These are phyloP conservation scores for Perognathus longimembris DNA, from an alignment of 2,113 vertebrate species.

Conservation along the genomic window DNA sequence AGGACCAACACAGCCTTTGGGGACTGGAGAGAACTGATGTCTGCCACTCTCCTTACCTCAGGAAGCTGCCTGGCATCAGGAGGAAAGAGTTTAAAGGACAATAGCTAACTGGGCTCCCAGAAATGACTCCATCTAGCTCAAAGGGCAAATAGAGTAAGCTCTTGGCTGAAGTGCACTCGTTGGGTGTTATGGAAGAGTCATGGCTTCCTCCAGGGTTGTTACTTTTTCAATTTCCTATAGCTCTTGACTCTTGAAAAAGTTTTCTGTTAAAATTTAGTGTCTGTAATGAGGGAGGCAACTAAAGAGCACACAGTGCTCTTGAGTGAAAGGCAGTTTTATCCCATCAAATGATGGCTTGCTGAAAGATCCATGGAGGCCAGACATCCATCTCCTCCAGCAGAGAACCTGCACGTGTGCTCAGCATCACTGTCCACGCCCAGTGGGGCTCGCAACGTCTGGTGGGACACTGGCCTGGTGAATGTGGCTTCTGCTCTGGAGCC, in stretches of 20 bases:
- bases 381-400: background rate
- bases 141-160: too few relatives aligned
- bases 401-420: background rate
- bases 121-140: too few relatives aligned
- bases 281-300: background rate
- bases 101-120: too few relatives aligned
- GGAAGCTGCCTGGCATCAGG: too few relatives aligned
- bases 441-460: too few relatives aligned
- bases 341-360: background rate
- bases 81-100: too few relatives aligned
- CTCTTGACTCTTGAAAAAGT: conserved; percentile 51
- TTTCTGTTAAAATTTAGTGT: conserved; percentile 7
- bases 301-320: background rate
- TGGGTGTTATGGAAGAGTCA: background rate
- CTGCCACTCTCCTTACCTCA: too few relatives aligned
- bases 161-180: background rate
- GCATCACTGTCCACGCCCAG: too few relatives aligned
- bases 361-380: background rate
- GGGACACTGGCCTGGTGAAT: rapidly evolving
- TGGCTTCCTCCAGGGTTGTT: background rate
- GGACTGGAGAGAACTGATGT: too few relatives aligned
- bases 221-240: background rate
- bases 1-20: too few relatives aligned
- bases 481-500: background rate
- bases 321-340: background rate